These are phyloP conservation scores for Brenthis hecate DNA, from an alignment of 2,888 invertebrate species.

Conservation along the genomic window DNA sequence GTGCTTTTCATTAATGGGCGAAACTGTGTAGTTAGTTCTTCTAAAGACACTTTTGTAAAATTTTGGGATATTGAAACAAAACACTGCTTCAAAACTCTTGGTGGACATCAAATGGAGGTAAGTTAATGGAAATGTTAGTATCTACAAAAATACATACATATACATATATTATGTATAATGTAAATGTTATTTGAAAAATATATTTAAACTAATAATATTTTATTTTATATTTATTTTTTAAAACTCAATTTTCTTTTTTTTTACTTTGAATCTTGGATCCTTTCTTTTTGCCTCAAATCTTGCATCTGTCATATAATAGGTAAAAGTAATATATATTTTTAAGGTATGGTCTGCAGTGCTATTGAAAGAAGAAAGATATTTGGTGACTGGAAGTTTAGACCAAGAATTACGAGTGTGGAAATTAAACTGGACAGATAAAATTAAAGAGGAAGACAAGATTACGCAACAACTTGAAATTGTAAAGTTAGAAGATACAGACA, in stretches of 20 bases:
- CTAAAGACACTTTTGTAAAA: constrained; percentile 97
- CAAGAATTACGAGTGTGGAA: constrained; percentile 93
- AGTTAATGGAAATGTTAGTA: constrained; percentile 21
- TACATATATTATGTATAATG: too few species aligned
- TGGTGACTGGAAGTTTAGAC: constrained; percentile 95
- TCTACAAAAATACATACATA: background rate
- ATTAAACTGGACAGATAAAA: constrained; percentile 82
- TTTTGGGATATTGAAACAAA: constrained; percentile 98
- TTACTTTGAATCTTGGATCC: background rate
- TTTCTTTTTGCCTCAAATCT: background rate
- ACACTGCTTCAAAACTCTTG: constrained; percentile 97
- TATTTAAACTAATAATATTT: too few species aligned
- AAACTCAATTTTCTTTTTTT: background rate
- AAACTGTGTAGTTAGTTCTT: constrained; percentile 89
- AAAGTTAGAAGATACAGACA: constrained; percentile 79
- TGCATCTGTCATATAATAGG: background rate
- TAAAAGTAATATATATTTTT: background rate
- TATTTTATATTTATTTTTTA: background rate
- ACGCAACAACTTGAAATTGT: constrained; percentile 72
- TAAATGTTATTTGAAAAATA: too few species aligned
- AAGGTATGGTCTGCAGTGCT: constrained; percentile 94
- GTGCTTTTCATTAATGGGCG: constrained; percentile 87
- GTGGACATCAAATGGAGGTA: constrained; percentile 93
- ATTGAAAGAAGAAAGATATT: constrained; percentile 88
- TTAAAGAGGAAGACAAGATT: constrained; percentile 76